Percentiles rank a stretch among this genome's conserved stretches.
These are phyloP conservation scores for Ahaetulla prasina DNA, from an alignment of 2,113 vertebrate species.

Conservation along the genomic window DNA sequence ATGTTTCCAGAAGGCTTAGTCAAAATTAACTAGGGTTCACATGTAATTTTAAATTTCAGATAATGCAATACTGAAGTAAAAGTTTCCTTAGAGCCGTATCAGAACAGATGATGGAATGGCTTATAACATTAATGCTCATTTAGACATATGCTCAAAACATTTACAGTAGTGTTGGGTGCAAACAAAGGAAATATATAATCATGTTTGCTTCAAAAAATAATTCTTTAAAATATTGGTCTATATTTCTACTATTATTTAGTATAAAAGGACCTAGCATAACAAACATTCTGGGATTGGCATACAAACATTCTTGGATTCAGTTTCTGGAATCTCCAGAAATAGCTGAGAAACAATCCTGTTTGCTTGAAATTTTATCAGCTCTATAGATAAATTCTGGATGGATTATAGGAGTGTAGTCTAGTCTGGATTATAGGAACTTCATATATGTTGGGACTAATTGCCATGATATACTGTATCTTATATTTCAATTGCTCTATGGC, in stretches of 20 bases:
- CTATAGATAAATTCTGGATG: no score
- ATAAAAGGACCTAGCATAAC: background rate
- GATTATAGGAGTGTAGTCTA: background rate
- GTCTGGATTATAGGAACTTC: background rate
- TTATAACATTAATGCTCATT: background rate
- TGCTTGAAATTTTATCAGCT: background rate
- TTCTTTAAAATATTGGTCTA: background rate
- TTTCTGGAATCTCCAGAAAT: background rate
- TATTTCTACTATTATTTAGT: background rate
- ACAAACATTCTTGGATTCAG: background rate
- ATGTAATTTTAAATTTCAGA: background rate
- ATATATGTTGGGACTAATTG: background rate
- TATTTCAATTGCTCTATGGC: background rate
- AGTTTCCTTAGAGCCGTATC: background rate
- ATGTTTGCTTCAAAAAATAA: background rate
- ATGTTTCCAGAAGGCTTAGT: background rate
- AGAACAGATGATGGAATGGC: background rate
- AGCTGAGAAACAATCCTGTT: background rate
- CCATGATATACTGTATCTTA: background rate
- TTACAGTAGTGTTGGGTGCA: background rate
- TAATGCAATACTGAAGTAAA: background rate
- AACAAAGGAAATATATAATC: background rate
- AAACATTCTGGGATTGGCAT: background rate
- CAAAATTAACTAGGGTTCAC: background rate
- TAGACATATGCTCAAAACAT: background rate